These are phyloP conservation scores for Brachionus plicatilis DNA, from an alignment of 1,140 invertebrate species.

Conservation along the genomic window DNA sequence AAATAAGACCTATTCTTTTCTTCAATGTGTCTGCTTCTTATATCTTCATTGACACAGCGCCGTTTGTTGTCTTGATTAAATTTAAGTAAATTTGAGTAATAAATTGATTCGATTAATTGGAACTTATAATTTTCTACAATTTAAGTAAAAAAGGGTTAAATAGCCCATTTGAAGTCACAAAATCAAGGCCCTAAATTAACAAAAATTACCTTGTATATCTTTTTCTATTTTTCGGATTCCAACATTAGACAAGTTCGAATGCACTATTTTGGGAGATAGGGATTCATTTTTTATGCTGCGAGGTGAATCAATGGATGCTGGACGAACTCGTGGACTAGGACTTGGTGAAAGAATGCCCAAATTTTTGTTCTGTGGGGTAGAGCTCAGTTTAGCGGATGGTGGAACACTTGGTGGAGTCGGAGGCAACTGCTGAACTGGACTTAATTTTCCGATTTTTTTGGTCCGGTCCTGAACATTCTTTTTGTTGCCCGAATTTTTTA, in stretches of 20 bases:
- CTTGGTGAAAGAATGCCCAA: not conserved
- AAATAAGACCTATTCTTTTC: not conserved
- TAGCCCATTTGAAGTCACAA: not conserved
- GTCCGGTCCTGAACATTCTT: not conserved
- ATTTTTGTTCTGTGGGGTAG: not conserved
- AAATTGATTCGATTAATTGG: constrained; percentile 23
- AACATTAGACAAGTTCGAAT: not conserved
- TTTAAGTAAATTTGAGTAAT: constrained; percentile 37
- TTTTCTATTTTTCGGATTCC: not conserved
- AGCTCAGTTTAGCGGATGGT: not conserved
- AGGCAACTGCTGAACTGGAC: not conserved
- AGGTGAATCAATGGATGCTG: not conserved
- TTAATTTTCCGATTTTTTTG: not conserved
- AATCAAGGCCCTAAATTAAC: not conserved
- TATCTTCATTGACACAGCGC: not conserved
- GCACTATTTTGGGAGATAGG: not conserved
- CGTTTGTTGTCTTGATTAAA: constrained; percentile 32
- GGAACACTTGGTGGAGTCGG: not conserved
- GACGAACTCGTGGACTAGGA: not conserved
- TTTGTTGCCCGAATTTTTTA: not conserved
- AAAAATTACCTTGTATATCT: constrained; percentile 10
- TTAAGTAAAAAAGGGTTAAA: not conserved
- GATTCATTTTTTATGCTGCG: not conserved
- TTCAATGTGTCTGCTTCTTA: not conserved
- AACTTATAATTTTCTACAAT: not conserved